Conservation (phyloP, 2,888 invertebrate genomes). For the Cryptus viduatorius region DNA sequence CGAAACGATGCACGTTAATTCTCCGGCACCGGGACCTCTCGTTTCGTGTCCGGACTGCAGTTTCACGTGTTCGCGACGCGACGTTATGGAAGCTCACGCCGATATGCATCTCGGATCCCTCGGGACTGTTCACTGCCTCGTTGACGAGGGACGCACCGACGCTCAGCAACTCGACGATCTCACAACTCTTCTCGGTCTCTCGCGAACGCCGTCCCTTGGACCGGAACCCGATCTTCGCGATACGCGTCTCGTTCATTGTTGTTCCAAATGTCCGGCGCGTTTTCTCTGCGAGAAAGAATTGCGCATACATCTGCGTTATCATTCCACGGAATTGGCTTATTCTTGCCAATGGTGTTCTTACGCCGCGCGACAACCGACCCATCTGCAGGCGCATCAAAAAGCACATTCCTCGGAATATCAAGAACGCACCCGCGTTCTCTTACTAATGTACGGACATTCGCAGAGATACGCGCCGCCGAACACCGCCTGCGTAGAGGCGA, state of each 20-base stretch:
- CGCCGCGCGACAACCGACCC: constrained; percentile 90
- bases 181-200: constrained; percentile 77
- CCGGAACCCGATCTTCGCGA: constrained; percentile 80
- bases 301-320: constrained; percentile 90
- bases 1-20: constrained; percentile 91
- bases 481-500: constrained; percentile 82
- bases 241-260: constrained; percentile 88
- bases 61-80: constrained; percentile 91
- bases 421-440: constrained; percentile 90
- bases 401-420: constrained; percentile 93
- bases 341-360: constrained; percentile 93
- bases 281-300: constrained; percentile 92
- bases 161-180: constrained; percentile 79
- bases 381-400: constrained; percentile 89
- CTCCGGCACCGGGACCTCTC: constrained; percentile 86
- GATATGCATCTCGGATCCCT: constrained; percentile 91
- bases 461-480: constrained; percentile 89
- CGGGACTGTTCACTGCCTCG: constrained; percentile 90
- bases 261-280: constrained; percentile 93
- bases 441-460: constrained; percentile 89
- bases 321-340: constrained; percentile 88
- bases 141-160: constrained; percentile 88
- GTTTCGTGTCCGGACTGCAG: constrained; percentile 92
- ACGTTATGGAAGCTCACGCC: constrained; percentile 89
- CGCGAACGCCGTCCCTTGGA: constrained; percentile 75